Base-by-base conservation (phyloP, 2,888 invertebrate genomes). In the Endomychus coccineus region DNA sequence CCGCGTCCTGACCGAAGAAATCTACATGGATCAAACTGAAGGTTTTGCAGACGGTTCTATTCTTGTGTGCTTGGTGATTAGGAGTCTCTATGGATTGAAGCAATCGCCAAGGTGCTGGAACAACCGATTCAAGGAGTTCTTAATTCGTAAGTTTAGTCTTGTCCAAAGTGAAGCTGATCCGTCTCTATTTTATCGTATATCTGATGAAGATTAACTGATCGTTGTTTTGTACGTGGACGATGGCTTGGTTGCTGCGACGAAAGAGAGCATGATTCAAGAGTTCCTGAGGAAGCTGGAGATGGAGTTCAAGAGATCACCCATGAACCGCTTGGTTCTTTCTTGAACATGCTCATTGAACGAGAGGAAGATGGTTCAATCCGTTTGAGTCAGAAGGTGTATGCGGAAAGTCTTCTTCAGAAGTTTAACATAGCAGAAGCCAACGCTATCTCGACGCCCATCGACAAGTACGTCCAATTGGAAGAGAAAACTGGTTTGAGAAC, bases 21-120 rank as follows among this genome's bases (percentile, higher is more conserved):
- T 61, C 6, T 59, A 50, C 25, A 58, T 59, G 57, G 38, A 45
- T 13, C 55, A 58, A 21, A 60, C 59, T 23, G 44, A 52, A 29
- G 58, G 58, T 4, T 55, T 44, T 25, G 35, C 44, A 7, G 52
- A 56, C 35, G 51, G 47, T 10, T 48, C 49, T 2, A 32, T 34
- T 2, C 22, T 38, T 11, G 56, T 59, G 2, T 62, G 61, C 35
- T 48, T 46, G 17, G 43, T 62, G n/a, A 44, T 45, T 4, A 48
- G 46, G 34, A 51, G 54, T 27, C 21, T 62, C n/a, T 62, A 63
- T 45, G 61, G 61, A 3, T 43, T 62, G 2, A 61, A 61, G 36
- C 60, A 61, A 36, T 46, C 58, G 4, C 49, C 58, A 6, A 36
- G 61, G 33, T 49, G 48, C 16, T 61, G 61, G 60, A 56, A 61